Evolutionary conservation across 1,140 invertebrate species (phyloP).

Genomic region (Drosophila ananassae): DNA sequence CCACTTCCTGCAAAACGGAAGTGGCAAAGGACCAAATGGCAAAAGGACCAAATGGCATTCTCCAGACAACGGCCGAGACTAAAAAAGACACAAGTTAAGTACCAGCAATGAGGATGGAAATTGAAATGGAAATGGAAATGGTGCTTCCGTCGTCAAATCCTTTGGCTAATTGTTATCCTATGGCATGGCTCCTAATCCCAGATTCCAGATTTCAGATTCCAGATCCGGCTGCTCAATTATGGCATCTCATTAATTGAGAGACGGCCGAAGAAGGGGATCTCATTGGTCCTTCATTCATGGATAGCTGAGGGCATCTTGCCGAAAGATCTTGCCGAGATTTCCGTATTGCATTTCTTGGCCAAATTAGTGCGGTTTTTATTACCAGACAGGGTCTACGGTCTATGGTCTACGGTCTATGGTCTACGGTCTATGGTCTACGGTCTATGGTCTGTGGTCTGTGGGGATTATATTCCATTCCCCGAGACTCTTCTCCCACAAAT

Average conservation of each 20-base stretch:
- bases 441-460: slow-evolving; percentile 36
- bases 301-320: slow-evolving; percentile 4
- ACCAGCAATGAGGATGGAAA: background rate
- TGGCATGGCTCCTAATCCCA: slow-evolving; percentile 25
- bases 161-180: slow-evolving; percentile 79
- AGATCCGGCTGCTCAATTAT: slow-evolving; percentile 70
- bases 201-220: slow-evolving; percentile 13
- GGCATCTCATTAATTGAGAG: slow-evolving; percentile 69
- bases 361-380: slow-evolving; percentile 74
- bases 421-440: slow-evolving; percentile 44
- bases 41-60: background rate
- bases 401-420: slow-evolving; percentile 26
- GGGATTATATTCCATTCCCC: background rate
- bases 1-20: slow-evolving; percentile 56
- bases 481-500: background rate
- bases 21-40: slow-evolving; percentile 17
- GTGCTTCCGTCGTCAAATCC: slow-evolving; percentile 75
- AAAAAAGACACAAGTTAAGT: slow-evolving; percentile 78
- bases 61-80: background rate
- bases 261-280: slow-evolving; percentile 20
- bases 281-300: slow-evolving; percentile 59
- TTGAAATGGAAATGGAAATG: no score
- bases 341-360: slow-evolving; percentile 62
- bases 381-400: slow-evolving; percentile 38
- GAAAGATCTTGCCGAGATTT: slow-evolving; percentile 30